phyloP scores from a whole-genome alignment of 2,888 invertebrate genomes.

The Eutolmus rufibarbis region DNA sequence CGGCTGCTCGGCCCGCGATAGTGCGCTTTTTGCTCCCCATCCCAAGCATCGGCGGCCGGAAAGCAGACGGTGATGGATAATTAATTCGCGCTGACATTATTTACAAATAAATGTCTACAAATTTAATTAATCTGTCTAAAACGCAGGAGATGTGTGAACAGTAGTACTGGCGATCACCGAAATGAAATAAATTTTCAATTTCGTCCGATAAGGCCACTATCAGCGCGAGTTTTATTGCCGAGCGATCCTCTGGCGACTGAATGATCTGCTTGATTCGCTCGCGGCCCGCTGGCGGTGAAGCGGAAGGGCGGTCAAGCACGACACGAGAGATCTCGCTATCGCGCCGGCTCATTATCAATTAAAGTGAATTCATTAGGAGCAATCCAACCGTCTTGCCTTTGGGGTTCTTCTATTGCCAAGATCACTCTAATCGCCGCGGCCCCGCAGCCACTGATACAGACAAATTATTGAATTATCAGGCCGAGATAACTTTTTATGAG shows the following conservation, averaged over 20 bases:
- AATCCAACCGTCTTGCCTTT: not conserved
- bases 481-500: constrained; percentile 26
- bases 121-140: constrained; percentile 25
- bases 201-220: constrained; percentile 18
- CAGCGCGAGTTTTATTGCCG: constrained; percentile 23
- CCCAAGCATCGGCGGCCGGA: not conserved
- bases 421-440: constrained; percentile 23
- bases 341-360: not conserved
- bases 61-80: constrained; percentile 8
- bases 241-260: constrained; percentile 28
- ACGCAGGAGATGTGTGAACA: constrained; percentile 11
- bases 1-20: not conserved
- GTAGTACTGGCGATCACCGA: constrained; percentile 18
- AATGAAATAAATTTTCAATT: constrained; percentile 36
- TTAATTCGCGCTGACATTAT: constrained; percentile 41
- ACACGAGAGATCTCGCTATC: constrained; percentile 27
- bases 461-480: constrained; percentile 37
- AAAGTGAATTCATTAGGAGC: constrained; percentile 28
- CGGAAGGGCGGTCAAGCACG: not conserved
- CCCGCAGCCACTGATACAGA: constrained; percentile 27
- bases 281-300: not conserved
- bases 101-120: constrained; percentile 39
- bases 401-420: constrained; percentile 28
- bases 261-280: not conserved
- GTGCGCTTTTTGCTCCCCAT: not conserved